phyloP scores from a whole-genome alignment of 2,797 vertebrate genomes.

The Acrossocheilus fasciatus region DNA sequence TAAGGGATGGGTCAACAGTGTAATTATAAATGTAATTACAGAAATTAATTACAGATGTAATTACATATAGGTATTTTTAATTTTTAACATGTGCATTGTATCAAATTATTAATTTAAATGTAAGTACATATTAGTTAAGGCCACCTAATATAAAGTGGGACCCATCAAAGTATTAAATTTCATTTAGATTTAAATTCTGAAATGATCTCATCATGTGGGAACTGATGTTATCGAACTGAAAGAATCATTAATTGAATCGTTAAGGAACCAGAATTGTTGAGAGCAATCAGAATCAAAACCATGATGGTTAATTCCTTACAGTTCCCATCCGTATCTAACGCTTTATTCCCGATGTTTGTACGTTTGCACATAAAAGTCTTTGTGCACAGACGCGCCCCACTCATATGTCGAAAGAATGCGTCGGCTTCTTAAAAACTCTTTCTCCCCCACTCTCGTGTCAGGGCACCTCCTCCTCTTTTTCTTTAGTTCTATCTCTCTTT shows the following conservation, averaged over 20 bases:
- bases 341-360: slow-evolving; percentile 13
- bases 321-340: neutral
- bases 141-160: no score
- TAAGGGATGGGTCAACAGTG: no score
- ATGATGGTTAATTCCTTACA: neutral
- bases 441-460: slow-evolving; percentile 16
- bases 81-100: no score
- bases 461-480: slow-evolving; percentile 60
- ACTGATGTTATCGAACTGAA: neutral
- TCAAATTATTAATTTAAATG: no score
- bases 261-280: neutral
- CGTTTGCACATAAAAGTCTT: slow-evolving; percentile 19
- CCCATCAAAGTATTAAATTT: no score
- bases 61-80: no score
- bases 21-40: no score
- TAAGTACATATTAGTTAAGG: no score
- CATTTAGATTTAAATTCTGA: neutral
- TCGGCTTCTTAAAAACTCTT: slow-evolving; percentile 23
- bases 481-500: slow-evolving; percentile 65
- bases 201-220: neutral
- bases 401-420: slow-evolving; percentile 20
- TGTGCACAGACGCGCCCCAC: slow-evolving; percentile 11
- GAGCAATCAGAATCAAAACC: neutral
- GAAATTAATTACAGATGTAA: no score
- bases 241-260: neutral